Evolutionary conservation across 2,888 invertebrate genomes (phyloP), one percentile per base, ranked within the genome.

Genomic region (Ommatoiulus sabulosus): DNA sequence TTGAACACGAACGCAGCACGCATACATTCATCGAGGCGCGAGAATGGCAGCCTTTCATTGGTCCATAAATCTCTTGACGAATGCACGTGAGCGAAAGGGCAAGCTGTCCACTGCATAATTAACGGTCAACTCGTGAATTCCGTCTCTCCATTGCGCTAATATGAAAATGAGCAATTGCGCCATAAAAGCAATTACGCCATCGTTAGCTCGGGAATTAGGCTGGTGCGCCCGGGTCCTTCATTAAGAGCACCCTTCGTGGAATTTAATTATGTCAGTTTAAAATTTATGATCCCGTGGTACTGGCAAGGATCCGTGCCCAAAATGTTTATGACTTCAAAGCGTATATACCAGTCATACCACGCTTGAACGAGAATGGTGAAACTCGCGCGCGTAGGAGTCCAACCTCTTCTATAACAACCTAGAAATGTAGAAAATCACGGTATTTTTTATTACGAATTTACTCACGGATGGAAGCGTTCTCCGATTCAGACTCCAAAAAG

Each of bases 31-130:
- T 57, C 15, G 15, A 48, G 48, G 48, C 48, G 48, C 48, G 48
- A 48, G 48, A 48, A 48, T 57, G 15, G 63, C 63, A 20, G 20
- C 4, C 4, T 20, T 5, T 20, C 20, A 63, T 63, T 63, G 20
- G 63, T 10, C 6, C 20, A n/a, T 20, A 4, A 20, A 20, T 63
- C 63, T 20, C 8, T 48, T 0, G 63, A 63, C 63, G 20, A 8
- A 5, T 20, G n/a, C 63, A 63, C n/a, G 63, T 57, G 57, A 4
- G 57, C 17, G 17, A 57, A 63, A 20, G 20, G 20, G 63, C 63
- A 63, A 57, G 57, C 17, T 57, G 57, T 20, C 20, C 63, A 20
- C 63, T 63, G 63, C 63, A 63, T 63, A 63, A 63, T 63, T 63
- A 63, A 63, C 63, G 63, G 63, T 20, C 63, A 63, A 0, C 63